Evolutionary conservation across 2,797 vertebrate species (phyloP).

Genomic region (Anguilla obscura): DNA sequence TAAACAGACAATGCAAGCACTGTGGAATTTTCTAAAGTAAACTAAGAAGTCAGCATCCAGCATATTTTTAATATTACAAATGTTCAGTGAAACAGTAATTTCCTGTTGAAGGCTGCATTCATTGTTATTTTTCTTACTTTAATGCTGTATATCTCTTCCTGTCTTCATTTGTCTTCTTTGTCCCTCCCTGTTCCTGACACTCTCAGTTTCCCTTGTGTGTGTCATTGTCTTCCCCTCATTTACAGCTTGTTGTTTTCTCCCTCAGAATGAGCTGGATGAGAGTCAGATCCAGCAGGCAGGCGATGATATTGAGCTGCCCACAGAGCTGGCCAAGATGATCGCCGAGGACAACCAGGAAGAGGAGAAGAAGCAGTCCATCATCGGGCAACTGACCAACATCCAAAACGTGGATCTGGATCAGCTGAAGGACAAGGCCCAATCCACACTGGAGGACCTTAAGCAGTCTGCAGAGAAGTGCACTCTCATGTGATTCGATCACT

Average conservation of each 20-base stretch:
- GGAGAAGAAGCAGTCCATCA: conserved; percentile 85
- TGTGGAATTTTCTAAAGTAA: neutral
- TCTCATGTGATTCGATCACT: conserved; percentile 80
- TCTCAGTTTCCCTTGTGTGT: neutral
- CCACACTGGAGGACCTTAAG: conserved; percentile 92
- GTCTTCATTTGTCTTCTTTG: neutral
- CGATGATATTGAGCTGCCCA: conserved; percentile 87
- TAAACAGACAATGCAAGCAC: neutral
- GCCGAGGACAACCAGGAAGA: conserved; percentile 94
- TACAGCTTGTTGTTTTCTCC: neutral
- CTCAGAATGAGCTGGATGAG: conserved; percentile 84
- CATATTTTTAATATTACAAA: neutral
- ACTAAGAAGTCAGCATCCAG: neutral
- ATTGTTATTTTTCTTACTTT: neutral
- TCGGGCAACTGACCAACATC: conserved; percentile 91
- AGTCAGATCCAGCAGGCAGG: conserved; percentile 92
- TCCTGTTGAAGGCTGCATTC: neutral
- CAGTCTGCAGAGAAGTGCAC: conserved; percentile 92
- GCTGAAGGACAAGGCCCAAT: conserved; percentile 93
- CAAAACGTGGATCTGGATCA: conserved; percentile 91
- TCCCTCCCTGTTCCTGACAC: conserved; percentile 51
- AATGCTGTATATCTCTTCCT: conserved; percentile 5
- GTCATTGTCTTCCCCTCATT: neutral
- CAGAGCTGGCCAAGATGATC: conserved; percentile 96
- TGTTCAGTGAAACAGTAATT: neutral